Evolutionary conservation across 2,797 vertebrate genomes (phyloP).

Genomic region (Botia kubotai): DNA sequence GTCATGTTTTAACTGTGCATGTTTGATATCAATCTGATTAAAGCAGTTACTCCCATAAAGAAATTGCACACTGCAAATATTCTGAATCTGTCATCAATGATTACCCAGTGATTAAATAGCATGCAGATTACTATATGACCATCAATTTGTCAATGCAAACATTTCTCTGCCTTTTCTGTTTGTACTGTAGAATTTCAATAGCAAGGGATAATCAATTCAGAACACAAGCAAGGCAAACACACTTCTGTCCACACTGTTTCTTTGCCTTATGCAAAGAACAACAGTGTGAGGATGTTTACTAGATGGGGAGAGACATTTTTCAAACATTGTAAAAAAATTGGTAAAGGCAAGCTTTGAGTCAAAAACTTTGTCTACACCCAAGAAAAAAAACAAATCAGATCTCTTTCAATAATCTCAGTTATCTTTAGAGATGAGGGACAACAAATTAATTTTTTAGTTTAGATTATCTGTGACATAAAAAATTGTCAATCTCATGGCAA

Average conservation of each 20-base stretch:
- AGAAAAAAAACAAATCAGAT: not conserved
- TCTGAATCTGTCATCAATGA: slow-evolving; percentile 70
- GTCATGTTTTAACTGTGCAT: slow-evolving; percentile 82
- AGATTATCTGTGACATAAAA: too few species aligned
- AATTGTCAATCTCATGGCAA: too few species aligned
- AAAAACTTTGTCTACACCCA: not conserved
- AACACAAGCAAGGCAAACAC: not conserved
- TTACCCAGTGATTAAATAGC: slow-evolving; percentile 80
- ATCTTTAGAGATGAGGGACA: too few species aligned
- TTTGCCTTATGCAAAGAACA: slow-evolving; percentile 52
- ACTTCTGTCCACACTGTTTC: slow-evolving; percentile 15
- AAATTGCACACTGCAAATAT: slow-evolving; percentile 74
- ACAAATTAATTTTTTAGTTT: too few species aligned
- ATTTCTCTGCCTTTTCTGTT: slow-evolving; percentile 61
- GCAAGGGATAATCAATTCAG: slow-evolving; percentile 36
- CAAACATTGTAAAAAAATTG: slow-evolving; percentile 36
- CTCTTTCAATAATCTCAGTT: not conserved
- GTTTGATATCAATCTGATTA: slow-evolving; percentile 65
- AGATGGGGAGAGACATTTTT: slow-evolving; percentile 18
- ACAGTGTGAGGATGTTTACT: slow-evolving; percentile 21
- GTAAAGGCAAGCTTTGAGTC: not conserved
- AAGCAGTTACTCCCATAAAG: slow-evolving; percentile 81
- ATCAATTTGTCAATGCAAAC: slow-evolving; percentile 72
- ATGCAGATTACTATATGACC: slow-evolving; percentile 74
- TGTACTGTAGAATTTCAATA: slow-evolving; percentile 56